Evolutionary conservation across 2,113 vertebrate genomes (phyloP), one percentile per base, ranked within the genome.

Genomic region (Hylia prasina): DNA sequence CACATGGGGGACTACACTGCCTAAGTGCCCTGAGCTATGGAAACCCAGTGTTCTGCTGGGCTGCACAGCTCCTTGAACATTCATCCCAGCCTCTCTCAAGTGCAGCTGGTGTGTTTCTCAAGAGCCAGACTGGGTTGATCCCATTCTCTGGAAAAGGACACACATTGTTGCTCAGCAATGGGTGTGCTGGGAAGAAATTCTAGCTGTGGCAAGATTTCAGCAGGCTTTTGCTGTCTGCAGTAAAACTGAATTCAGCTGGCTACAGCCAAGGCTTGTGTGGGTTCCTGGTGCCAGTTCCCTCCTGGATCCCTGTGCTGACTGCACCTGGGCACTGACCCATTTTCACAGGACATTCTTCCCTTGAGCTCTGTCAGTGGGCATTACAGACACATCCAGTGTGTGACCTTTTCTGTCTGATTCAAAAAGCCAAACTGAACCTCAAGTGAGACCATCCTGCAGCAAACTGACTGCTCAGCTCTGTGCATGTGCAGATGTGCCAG

Each of bases 61-160:
- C 78, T 92, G 79, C 93, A 60, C 48, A 87, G 94, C 61, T 70
- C 76, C 90, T 72, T 82, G 56, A 85, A 80, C 87, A 89, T 83
- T 78, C 76, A 85, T 47, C 92, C 87, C 89, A 87, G 54, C 5
- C 50, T 81, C 72, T 91, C 85, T 93, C 85, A 93, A 92, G 84
- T 93, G 89, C 91, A 93, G 89, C 88, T 96, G 94, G 42, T 60
- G 82, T 82, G 54, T 95, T 97, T 93, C 92, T 95, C 94, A 96
- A 97, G 91, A 91, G 91, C 54, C 93, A 78, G 58, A 22, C 91
- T 68, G 84, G 89, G 81, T 86, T 61, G 73, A 86, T 80, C 92
- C 94, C 71, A 82, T 94, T 96, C 95, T 91, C 83, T 94, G 93
- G 69, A 85, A 96, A 95, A 94, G 82, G 90, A 96, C 94, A 87